A percentile compares a stretch with the other conserved stretches of the same genome.
These are phyloP conservation scores for Heterocephalus glaber DNA, from an alignment of 2,113 vertebrate genomes.

Conservation along the genomic window DNA sequence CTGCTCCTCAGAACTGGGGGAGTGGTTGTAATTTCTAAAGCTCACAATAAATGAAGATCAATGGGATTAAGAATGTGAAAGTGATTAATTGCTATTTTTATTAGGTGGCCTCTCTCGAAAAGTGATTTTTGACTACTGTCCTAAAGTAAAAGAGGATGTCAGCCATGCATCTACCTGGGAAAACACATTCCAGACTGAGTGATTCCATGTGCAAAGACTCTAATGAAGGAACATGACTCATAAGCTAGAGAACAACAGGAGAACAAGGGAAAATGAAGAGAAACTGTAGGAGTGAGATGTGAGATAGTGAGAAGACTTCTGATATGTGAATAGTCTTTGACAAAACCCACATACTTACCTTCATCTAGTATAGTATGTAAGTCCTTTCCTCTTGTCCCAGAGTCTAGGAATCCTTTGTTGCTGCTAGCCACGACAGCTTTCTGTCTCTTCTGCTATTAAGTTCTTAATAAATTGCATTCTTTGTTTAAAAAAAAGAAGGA, in stretches of 20 bases:
- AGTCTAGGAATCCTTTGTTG: not conserved
- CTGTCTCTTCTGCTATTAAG: not conserved
- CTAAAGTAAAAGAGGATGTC: not conserved
- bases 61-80: not conserved
- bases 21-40: not conserved
- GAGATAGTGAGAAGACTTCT: not conserved
- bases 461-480: not conserved
- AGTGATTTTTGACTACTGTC: not conserved
- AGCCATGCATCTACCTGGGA: not conserved
- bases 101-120: not conserved
- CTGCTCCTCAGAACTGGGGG: no score
- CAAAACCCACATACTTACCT: not conserved
- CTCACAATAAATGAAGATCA: constrained; percentile 7
- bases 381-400: not conserved
- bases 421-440: not conserved
- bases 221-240: not conserved
- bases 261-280: not conserved
- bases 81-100: not conserved
- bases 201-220: not conserved
- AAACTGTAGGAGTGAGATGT: not conserved
- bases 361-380: not conserved
- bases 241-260: not conserved
- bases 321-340: not conserved
- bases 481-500: not conserved
- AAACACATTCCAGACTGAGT: not conserved